Conservation (phyloP, 2,797 vertebrate species). For the Eutrigla gurnardus region DNA sequence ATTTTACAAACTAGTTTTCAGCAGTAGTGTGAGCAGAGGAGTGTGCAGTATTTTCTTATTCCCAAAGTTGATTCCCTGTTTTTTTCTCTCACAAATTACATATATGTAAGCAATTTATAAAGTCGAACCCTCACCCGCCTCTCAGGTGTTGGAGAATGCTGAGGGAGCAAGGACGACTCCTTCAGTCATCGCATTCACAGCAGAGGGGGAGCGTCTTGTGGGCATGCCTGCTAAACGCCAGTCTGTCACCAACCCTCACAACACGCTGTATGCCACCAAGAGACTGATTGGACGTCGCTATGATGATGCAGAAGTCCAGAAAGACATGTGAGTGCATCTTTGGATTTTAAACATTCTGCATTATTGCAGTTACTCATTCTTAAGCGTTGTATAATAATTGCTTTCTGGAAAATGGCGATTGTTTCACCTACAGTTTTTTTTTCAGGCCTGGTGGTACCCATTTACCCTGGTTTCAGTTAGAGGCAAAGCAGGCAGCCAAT, state of each 20-base stretch:
- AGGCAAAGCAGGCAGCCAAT: no score
- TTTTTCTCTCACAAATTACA: no score
- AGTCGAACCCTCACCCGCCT: no score
- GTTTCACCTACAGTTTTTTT: no score
- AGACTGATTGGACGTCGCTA: slow-evolving; percentile 95
- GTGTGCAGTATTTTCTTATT: no score
- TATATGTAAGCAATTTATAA: no score
- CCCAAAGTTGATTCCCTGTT: no score
- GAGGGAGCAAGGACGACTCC: slow-evolving; percentile 98
- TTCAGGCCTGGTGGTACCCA: no score
- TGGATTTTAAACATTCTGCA: background rate
- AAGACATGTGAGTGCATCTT: slow-evolving; percentile 90
- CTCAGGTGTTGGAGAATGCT: slow-evolving; percentile 94
- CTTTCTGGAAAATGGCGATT: background rate
- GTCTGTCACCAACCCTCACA: slow-evolving; percentile 95
- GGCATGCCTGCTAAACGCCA: slow-evolving; percentile 99
- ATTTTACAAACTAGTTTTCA: no score
- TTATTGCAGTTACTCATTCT: background rate
- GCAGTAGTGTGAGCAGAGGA: no score
- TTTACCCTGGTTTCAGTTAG: no score
- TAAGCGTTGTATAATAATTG: background rate
- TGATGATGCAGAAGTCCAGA: slow-evolving; percentile 95
- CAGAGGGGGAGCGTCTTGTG: slow-evolving; percentile 93
- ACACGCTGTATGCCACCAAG: slow-evolving; percentile 98
- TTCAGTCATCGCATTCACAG: slow-evolving; percentile 94